Evolutionary conservation across 2,113 vertebrate species (phyloP).

Genomic region (Struthio camelus): DNA sequence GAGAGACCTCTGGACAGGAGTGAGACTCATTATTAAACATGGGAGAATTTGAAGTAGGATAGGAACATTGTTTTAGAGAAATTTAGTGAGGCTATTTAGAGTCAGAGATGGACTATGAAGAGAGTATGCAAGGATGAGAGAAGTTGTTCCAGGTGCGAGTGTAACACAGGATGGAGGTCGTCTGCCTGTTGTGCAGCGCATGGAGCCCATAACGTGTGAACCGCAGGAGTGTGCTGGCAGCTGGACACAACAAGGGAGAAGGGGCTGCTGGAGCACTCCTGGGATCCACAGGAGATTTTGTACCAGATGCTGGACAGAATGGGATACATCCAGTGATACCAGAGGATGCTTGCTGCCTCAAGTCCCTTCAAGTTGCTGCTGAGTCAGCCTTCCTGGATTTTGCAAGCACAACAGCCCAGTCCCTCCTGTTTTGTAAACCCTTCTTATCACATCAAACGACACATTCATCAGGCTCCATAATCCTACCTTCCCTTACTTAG

Average conservation of each 20-base stretch:
- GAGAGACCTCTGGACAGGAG: neutral
- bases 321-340: accelerated
- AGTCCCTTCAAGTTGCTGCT: neutral
- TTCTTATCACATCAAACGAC: neutral
- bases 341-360: neutral
- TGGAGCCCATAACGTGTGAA: neutral
- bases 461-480: neutral
- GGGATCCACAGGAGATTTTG: neutral
- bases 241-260: neutral
- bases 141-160: neutral
- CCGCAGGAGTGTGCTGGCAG: neutral
- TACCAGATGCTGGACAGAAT: neutral
- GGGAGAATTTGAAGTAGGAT: neutral
- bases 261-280: neutral
- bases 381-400: neutral
- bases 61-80: neutral
- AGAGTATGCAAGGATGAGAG: neutral
- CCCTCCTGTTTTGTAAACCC: neutral
- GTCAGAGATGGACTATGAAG: neutral
- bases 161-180: neutral
- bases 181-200: neutral
- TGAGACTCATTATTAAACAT: neutral
- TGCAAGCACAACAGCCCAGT: neutral
- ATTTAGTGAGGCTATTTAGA: neutral
- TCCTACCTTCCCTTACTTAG: neutral